Percentiles rank a stretch among this genome's conserved stretches.
phyloP scores from a whole-genome alignment of 2,888 invertebrate species.

The Sclerodermus sp. region DNA sequence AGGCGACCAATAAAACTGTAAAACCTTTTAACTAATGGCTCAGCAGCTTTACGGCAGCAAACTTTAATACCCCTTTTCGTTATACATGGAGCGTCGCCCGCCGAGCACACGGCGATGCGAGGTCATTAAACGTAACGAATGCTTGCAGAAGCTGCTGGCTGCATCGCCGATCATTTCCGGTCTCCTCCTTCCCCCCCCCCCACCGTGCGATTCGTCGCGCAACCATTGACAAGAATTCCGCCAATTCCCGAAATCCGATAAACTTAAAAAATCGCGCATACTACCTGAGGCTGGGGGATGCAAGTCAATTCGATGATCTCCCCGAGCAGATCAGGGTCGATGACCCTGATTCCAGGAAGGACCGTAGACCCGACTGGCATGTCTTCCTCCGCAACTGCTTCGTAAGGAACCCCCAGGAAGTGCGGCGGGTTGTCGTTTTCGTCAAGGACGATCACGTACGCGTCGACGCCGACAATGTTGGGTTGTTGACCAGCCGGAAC shows the following conservation, averaged over 20 bases:
- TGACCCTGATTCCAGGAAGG: conserved; percentile 71
- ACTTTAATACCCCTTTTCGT: conserved; percentile 21
- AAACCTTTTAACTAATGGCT: conserved; percentile 42
- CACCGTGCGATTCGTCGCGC: no score
- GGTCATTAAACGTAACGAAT: neutral
- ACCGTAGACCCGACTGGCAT: conserved; percentile 72
- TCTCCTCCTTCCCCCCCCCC: neutral
- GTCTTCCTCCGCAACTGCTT: conserved; percentile 78
- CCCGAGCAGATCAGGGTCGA: conserved; percentile 80
- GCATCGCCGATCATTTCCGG: no score
- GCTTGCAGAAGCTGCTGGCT: no score
- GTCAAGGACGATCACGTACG: conserved; percentile 82
- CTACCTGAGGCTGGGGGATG: conserved; percentile 60
- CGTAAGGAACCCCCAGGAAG: conserved; percentile 73
- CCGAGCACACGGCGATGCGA: neutral
- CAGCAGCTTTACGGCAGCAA: conserved; percentile 22
- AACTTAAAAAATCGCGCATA: no score
- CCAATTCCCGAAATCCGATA: no score
- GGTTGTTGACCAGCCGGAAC: conserved; percentile 63
- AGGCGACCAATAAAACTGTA: conserved; percentile 41
- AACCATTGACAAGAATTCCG: no score
- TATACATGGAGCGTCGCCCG: neutral
- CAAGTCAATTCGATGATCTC: conserved; percentile 77
- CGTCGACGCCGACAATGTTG: conserved; percentile 75
- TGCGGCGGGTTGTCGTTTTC: conserved; percentile 86